These are phyloP conservation scores for Agapornis roseicollis DNA, from an alignment of 2,113 vertebrate species.

Conservation along the genomic window DNA sequence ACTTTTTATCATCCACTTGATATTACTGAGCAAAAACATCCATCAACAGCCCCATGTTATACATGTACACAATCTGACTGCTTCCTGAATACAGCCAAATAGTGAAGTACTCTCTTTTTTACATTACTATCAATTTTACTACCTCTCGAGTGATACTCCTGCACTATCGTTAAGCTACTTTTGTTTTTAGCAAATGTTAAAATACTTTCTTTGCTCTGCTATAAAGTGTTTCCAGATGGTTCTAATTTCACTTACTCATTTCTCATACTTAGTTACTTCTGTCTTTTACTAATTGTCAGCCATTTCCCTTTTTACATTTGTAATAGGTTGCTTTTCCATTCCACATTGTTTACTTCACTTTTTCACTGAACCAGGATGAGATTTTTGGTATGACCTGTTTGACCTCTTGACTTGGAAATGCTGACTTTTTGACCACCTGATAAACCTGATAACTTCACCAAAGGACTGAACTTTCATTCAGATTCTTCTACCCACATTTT, in stretches of 20 bases:
- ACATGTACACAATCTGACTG: background rate
- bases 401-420: background rate
- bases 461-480: background rate
- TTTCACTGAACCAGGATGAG: background rate
- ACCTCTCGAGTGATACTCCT: background rate
- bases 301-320: background rate
- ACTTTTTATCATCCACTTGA: background rate
- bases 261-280: background rate
- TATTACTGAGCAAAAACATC: background rate
- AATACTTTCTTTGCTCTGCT: background rate
- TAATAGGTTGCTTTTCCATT: background rate
- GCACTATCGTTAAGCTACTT: background rate
- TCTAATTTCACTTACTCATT: background rate
- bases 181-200: background rate
- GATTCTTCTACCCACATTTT: background rate
- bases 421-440: background rate
- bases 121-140: background rate
- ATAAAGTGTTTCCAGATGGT: background rate
- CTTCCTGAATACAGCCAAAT: background rate
- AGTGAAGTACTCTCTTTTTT: background rate
- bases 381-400: background rate
- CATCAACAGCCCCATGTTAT: background rate
- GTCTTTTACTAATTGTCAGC: background rate
- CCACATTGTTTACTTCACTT: background rate
- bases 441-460: background rate